Percentiles rank a stretch among this genome's conserved stretches.
phyloP scores from a whole-genome alignment of 64 coral and sea anemone genomes.

The Acropora yongei region DNA sequence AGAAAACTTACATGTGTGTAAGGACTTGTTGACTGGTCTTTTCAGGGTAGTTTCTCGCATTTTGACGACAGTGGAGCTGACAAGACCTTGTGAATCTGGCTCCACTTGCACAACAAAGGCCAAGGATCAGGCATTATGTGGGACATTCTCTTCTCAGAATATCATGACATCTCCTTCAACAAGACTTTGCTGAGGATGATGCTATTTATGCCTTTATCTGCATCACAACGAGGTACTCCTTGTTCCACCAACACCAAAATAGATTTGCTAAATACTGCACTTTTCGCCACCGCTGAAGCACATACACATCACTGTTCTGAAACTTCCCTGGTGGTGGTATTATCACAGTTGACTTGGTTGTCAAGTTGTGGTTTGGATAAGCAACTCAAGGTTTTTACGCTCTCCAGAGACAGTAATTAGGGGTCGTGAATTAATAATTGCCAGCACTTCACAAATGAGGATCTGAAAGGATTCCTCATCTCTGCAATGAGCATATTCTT shows the following conservation, averaged over 20 bases:
- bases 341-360: constrained; percentile 24
- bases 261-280: not conserved
- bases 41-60: not conserved
- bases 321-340: constrained; percentile 7
- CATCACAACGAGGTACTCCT: not conserved
- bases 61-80: not conserved
- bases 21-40: not conserved
- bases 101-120: not conserved
- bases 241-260: constrained; percentile 11
- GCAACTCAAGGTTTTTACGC: not conserved
- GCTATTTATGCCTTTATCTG: constrained; percentile 4
- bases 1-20: too few relatives aligned
- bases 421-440: constrained; percentile 20
- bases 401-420: not conserved
- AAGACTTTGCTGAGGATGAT: not conserved
- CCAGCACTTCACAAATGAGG: not conserved
- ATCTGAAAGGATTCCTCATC: constrained; percentile 1
- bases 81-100: not conserved
- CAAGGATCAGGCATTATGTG: not conserved
- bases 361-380: constrained; percentile 15
- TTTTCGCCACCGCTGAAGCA: not conserved
- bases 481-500: constrained; percentile 6
- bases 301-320: constrained; percentile 22
- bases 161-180: constrained; percentile 1
- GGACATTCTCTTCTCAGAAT: not conserved